phyloP scores from a whole-genome alignment of 2,113 vertebrate species.

The Cromileptes altivelis region DNA sequence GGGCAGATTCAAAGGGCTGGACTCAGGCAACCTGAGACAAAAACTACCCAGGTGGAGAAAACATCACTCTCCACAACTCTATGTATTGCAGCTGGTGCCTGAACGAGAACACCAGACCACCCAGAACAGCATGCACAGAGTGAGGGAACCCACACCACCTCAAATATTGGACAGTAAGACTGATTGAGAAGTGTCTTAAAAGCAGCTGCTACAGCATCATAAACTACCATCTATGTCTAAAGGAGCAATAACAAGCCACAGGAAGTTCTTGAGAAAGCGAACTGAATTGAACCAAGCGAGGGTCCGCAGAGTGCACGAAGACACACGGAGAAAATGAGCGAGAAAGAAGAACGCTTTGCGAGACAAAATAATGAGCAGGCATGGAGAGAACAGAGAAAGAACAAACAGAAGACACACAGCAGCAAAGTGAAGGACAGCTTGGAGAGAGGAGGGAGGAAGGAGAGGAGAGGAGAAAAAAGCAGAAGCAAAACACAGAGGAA shows the following conservation, averaged over 20 bases:
- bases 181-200: neutral
- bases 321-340: constrained; percentile 17
- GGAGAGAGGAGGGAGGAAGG: neutral
- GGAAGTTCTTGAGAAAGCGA: constrained; percentile 7
- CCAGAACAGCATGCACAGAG: neutral
- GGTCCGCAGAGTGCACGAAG: neutral
- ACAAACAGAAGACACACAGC: neutral
- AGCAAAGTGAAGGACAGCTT: neutral
- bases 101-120: neutral
- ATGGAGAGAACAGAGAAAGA: constrained; percentile 1
- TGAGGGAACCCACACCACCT: neutral
- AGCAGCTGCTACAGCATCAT: neutral
- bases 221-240: neutral
- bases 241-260: constrained; percentile 5
- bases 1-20: too few species aligned
- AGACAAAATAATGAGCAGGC: constrained; percentile 27
- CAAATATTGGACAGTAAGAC: neutral
- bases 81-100: neutral
- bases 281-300: constrained; percentile 23
- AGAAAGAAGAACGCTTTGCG: neutral
- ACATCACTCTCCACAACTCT: neutral
- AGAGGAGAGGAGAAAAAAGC: neutral
- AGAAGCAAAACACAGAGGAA: neutral
- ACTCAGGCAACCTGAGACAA: too few species aligned
- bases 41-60: neutral